phyloP scores from a whole-genome alignment of 1,140 invertebrate species.

The Ptiloglossa arizonensis region DNA sequence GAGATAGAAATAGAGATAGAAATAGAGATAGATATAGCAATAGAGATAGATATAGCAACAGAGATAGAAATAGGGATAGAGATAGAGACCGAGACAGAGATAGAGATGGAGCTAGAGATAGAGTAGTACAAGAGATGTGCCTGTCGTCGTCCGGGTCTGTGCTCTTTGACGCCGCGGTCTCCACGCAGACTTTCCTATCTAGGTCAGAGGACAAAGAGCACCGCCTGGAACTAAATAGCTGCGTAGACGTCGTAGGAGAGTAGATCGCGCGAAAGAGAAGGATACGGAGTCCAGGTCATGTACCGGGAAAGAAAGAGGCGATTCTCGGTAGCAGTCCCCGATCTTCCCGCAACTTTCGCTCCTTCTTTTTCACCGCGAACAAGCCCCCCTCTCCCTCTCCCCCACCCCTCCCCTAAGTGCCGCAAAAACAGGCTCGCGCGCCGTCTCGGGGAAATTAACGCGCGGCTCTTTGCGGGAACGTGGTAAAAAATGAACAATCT shows the following conservation, averaged over 20 bases:
- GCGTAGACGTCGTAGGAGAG: conserved; percentile 21
- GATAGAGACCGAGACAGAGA: too few species aligned
- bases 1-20: too few species aligned
- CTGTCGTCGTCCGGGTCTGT: background rate
- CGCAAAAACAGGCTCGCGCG: conserved; percentile 13
- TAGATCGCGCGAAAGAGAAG: background rate
- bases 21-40: too few species aligned
- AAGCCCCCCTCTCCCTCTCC: too few species aligned
- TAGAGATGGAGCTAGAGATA: conserved; percentile 1
- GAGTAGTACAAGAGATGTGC: too few species aligned
- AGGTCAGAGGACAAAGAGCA: conserved; percentile 45
- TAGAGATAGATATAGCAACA: too few species aligned
- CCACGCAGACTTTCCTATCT: conserved; percentile 25
- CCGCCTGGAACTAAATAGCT: conserved; percentile 8
- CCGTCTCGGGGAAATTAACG: conserved; percentile 8
- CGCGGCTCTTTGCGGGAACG: background rate
- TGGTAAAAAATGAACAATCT: conserved; percentile 1
- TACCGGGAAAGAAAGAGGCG: conserved; percentile 34
- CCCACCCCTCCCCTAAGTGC: too few species aligned
- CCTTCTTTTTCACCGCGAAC: background rate
- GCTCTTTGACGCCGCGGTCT: conserved; percentile 12
- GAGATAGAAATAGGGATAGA: background rate
- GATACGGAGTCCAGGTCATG: background rate
- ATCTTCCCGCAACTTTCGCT: conserved; percentile 33
- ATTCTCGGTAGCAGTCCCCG: conserved; percentile 20